A percentile compares a stretch with the other conserved stretches of the same genome.
phyloP scores from a whole-genome alignment of 2,888 invertebrate genomes.

The Mythimna lalbum region DNA sequence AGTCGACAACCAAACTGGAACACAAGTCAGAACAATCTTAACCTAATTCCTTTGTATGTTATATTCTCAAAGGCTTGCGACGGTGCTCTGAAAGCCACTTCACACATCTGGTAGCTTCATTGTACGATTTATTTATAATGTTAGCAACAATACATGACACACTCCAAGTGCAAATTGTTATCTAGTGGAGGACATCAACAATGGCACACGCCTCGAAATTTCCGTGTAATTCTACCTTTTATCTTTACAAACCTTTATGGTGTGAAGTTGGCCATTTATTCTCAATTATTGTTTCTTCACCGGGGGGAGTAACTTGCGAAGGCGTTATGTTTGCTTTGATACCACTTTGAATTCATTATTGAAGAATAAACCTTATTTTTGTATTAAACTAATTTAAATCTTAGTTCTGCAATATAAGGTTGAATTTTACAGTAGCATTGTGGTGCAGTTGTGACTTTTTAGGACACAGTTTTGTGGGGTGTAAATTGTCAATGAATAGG shows the following conservation, averaged over 20 bases:
- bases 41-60: slow-evolving; percentile 59
- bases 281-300: slow-evolving; percentile 85
- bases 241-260: slow-evolving; percentile 86
- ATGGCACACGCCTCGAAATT: slow-evolving; percentile 86
- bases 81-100: slow-evolving; percentile 58
- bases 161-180: slow-evolving; percentile 88
- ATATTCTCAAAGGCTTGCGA: slow-evolving; percentile 75
- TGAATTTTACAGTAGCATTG: slow-evolving; percentile 10
- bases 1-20: slow-evolving; percentile 38
- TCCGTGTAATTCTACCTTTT: slow-evolving; percentile 88
- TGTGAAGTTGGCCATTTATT: slow-evolving; percentile 86
- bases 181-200: slow-evolving; percentile 83
- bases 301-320: slow-evolving; percentile 77
- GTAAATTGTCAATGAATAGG: slow-evolving; percentile 86
- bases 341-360: slow-evolving; percentile 70
- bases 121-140: slow-evolving; percentile 87
- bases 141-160: slow-evolving; percentile 78
- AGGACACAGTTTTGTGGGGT: slow-evolving; percentile 49
- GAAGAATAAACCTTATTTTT: slow-evolving; percentile 35
- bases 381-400: slow-evolving; percentile 35
- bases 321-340: slow-evolving; percentile 88
- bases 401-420: slow-evolving; percentile 19
- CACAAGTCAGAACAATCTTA: slow-evolving; percentile 62
- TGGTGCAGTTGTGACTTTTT: slow-evolving; percentile 38
- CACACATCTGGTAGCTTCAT: slow-evolving; percentile 84